Percentiles rank a stretch among this genome's conserved stretches.
phyloP scores from a whole-genome alignment of 2,888 invertebrate genomes.

The Atrina japonica region DNA sequence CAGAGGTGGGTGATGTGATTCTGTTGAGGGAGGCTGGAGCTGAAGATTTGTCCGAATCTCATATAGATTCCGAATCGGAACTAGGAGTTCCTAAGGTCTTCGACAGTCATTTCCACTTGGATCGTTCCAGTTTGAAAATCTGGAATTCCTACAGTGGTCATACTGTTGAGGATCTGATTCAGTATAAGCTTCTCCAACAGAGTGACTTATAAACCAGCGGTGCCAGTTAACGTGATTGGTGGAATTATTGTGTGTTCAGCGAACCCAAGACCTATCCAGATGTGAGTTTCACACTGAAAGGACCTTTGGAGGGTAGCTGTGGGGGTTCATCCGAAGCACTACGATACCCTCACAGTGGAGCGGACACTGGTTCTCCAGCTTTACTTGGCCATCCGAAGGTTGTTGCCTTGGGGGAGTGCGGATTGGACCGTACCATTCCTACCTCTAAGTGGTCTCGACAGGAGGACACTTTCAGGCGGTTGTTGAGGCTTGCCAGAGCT shows the following conservation, averaged over 20 bases:
- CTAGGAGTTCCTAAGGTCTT: too few species aligned
- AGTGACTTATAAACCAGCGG: conserved; percentile 9
- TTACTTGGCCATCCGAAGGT: conserved; percentile 13
- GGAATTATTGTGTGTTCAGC: conserved; percentile 15
- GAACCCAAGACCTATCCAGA: conserved; percentile 14
- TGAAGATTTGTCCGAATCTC: too few species aligned
- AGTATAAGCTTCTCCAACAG: not conserved
- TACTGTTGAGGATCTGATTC: conserved; percentile 12
- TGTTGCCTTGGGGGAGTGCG: conserved; percentile 11
- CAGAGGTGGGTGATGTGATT: too few species aligned
- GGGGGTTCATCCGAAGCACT: not conserved
- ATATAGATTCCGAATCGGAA: too few species aligned
- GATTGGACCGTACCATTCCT: conserved; percentile 1
- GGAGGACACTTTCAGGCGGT: conserved; percentile 9
- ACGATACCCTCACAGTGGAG: conserved; percentile 1
- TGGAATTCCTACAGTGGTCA: conserved; percentile 3
- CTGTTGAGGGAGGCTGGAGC: too few species aligned
- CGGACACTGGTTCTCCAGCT: not conserved
- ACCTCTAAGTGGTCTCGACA: conserved; percentile 1
- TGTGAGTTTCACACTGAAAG: not conserved
- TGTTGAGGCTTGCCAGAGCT: not conserved
- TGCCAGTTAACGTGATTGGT: conserved; percentile 4
- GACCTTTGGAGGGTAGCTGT: conserved; percentile 18
- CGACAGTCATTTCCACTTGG: too few species aligned
- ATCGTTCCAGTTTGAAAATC: too few species aligned